Percentiles rank a stretch among this genome's conserved stretches.
These are phyloP conservation scores for Taphrorychus bicolor DNA, from an alignment of 2,888 invertebrate species.

Conservation along the genomic window DNA sequence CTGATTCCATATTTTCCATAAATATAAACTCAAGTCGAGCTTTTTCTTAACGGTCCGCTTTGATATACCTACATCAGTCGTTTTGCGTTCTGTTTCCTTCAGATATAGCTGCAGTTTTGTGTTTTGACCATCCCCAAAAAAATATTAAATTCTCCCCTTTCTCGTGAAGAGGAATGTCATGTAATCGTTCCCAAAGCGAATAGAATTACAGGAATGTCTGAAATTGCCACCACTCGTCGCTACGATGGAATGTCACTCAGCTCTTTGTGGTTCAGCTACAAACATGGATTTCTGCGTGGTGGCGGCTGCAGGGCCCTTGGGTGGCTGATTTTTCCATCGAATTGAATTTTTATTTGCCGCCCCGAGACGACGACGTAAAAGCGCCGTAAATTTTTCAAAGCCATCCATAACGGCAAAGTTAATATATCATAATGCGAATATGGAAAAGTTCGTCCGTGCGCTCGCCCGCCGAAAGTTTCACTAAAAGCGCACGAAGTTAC, in stretches of 20 bases:
- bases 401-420: conserved; percentile 9
- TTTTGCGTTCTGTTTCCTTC: background rate
- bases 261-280: background rate
- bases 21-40: background rate
- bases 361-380: background rate
- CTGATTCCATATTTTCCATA: conserved; percentile 2
- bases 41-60: background rate
- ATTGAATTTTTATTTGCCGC: background rate
- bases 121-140: background rate
- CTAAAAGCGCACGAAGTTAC: conserved; percentile 19
- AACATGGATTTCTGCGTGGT: background rate
- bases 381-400: background rate
- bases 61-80: background rate
- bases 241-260: background rate
- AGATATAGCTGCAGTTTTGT: no score
- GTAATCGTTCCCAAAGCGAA: background rate
- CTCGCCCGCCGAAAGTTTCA: conserved; percentile 11
- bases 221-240: conserved; percentile 1
- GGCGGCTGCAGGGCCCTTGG: no score
- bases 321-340: background rate
- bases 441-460: conserved; percentile 8
- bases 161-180: background rate
- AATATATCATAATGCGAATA: conserved; percentile 28
- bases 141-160: background rate
- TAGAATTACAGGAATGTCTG: background rate